These are phyloP conservation scores for Creontiades dilutus DNA, from an alignment of 2,888 invertebrate genomes.

Conservation along the genomic window DNA sequence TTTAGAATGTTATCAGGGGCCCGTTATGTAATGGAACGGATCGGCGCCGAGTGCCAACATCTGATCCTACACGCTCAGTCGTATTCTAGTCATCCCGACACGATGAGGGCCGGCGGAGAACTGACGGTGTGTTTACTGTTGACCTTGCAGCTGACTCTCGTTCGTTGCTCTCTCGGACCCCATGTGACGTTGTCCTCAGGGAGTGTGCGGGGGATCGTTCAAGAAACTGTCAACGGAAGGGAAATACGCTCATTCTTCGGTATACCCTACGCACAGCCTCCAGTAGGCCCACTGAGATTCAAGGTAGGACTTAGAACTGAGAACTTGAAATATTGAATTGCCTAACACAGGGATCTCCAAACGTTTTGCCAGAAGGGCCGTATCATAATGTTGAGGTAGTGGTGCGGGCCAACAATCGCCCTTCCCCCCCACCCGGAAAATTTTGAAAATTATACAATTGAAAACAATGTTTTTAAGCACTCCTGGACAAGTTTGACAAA, in stretches of 20 bases:
- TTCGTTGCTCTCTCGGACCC: background rate
- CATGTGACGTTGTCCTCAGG: constrained; percentile 58
- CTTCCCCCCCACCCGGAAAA: no score
- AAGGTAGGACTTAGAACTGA: constrained; percentile 34
- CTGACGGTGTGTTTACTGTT: background rate
- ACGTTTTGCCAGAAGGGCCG: no score
- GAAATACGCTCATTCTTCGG: constrained; percentile 67
- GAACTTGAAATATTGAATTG: background rate
- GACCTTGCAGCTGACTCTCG: background rate
- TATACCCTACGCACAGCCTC: constrained; percentile 71
- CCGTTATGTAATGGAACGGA: background rate
- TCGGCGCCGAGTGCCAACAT: background rate
- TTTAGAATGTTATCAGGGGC: background rate
- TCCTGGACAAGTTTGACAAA: no score
- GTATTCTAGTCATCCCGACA: background rate
- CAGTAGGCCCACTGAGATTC: constrained; percentile 66
- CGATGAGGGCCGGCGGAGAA: background rate
- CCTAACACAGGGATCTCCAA: no score
- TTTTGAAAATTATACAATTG: no score
- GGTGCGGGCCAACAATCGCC: no score
- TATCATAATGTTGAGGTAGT: no score
- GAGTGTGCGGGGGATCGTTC: constrained; percentile 42
- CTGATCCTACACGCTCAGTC: background rate
- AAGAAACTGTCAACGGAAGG: constrained; percentile 59
- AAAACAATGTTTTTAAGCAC: no score